phyloP scores from a whole-genome alignment of 2,113 vertebrate species.

The Centropus bengalensis region DNA sequence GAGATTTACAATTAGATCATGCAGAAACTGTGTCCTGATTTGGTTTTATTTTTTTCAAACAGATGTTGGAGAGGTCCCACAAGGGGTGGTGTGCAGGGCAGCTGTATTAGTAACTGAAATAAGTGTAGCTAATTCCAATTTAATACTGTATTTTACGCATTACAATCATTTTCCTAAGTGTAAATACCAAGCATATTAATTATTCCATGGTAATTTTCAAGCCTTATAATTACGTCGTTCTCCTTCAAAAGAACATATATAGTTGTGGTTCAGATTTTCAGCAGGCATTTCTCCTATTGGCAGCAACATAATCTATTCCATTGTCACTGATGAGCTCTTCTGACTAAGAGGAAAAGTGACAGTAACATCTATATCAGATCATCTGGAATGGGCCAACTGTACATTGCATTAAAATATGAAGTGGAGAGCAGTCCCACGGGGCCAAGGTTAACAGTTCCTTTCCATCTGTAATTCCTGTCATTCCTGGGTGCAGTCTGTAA shows the following conservation, averaged over 20 bases:
- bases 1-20: constrained; percentile 61
- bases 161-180: constrained; percentile 52
- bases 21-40: constrained; percentile 50
- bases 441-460: constrained; percentile 1
- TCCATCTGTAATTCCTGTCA: constrained; percentile 36
- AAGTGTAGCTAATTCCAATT: constrained; percentile 59
- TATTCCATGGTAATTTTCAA: constrained; percentile 58
- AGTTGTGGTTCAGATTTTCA: constrained; percentile 20
- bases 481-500: constrained; percentile 46
- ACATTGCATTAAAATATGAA: constrained; percentile 52
- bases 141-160: constrained; percentile 51
- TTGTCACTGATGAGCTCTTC: constrained; percentile 43
- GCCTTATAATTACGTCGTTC: constrained; percentile 40
- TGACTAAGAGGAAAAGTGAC: constrained; percentile 40
- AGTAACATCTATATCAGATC: constrained; percentile 54
- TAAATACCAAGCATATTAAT: constrained; percentile 64
- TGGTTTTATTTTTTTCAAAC: constrained; percentile 65
- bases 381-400: constrained; percentile 50
- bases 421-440: constrained; percentile 10
- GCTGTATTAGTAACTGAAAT: constrained; percentile 41
- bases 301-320: constrained; percentile 15
- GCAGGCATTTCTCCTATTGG: constrained; percentile 34
- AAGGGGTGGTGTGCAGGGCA: constrained; percentile 17
- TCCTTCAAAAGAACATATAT: constrained; percentile 46
- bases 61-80: constrained; percentile 64